These are phyloP conservation scores for Drosophila paulistorum DNA, from an alignment of 1,140 invertebrate species.

Conservation along the genomic window DNA sequence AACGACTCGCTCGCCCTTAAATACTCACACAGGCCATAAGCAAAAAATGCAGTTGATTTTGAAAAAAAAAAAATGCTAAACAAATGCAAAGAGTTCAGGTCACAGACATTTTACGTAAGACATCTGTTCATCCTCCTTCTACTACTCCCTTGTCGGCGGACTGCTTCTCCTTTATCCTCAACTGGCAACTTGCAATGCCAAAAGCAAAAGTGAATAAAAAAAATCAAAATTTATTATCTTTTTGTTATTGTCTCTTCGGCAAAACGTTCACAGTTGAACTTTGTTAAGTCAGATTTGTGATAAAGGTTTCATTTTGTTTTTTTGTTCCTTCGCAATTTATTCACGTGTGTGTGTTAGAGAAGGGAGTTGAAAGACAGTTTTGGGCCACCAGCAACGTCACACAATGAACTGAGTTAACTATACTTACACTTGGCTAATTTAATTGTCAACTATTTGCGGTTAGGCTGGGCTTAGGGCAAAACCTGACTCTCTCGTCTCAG, in stretches of 20 bases:
- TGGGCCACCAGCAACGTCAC: neutral
- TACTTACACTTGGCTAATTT: slow-evolving; percentile 5
- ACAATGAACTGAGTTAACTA: neutral
- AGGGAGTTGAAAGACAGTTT: slow-evolving; percentile 8
- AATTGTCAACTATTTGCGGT: slow-evolving; percentile 9
- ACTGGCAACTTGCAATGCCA: slow-evolving; percentile 42
- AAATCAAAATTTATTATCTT: slow-evolving; percentile 69
- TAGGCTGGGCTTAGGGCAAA: neutral
- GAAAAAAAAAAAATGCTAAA: slow-evolving; percentile 44
- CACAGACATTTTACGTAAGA: slow-evolving; percentile 77
- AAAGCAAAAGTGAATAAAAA: slow-evolving; percentile 29
- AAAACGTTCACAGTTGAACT: slow-evolving; percentile 75
- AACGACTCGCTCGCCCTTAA: slow-evolving; percentile 64
- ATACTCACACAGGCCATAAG: slow-evolving; percentile 27
- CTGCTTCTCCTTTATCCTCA: slow-evolving; percentile 8
- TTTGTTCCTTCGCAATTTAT: neutral
- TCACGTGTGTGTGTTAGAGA: neutral
- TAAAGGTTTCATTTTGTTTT: slow-evolving; percentile 23
- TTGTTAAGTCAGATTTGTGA: slow-evolving; percentile 72
- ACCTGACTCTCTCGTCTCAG: neutral
- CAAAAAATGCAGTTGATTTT: slow-evolving; percentile 5
- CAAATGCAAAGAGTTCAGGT: slow-evolving; percentile 79
- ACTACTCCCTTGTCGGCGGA: slow-evolving; percentile 11
- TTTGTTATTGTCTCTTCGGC: slow-evolving; percentile 46
- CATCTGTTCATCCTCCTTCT: slow-evolving; percentile 32